These are phyloP conservation scores for Phoebastria nigripes DNA, from an alignment of 2,797 vertebrate species.

Conservation along the genomic window DNA sequence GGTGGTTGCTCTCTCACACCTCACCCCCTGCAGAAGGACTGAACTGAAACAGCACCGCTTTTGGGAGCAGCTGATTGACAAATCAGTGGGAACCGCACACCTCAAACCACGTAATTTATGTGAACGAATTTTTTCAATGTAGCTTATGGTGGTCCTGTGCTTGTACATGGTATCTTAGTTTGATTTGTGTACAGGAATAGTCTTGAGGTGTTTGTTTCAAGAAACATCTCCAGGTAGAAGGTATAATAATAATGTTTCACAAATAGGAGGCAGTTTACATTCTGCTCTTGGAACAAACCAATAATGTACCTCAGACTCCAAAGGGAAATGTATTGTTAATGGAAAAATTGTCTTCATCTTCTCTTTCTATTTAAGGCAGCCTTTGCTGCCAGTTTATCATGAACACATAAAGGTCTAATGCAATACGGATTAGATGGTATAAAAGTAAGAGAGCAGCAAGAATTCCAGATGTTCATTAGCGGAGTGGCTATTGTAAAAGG, in stretches of 20 bases:
- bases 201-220: conserved; percentile 40
- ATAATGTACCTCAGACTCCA: conserved; percentile 58
- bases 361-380: conserved; percentile 66
- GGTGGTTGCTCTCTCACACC: not conserved
- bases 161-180: not conserved
- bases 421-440: conserved; percentile 25
- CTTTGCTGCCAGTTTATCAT: conserved; percentile 59
- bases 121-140: not conserved
- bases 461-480: conserved; percentile 48
- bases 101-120: not conserved
- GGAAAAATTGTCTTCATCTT: conserved; percentile 70
- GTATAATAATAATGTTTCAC: conserved; percentile 55
- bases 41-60: not conserved
- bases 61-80: not conserved
- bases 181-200: not conserved
- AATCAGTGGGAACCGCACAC: not conserved
- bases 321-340: conserved; percentile 73
- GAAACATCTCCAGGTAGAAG: conserved; percentile 37
- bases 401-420: conserved; percentile 62
- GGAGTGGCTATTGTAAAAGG: conserved; percentile 1
- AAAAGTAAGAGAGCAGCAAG: conserved; percentile 24
- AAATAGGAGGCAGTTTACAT: conserved; percentile 61
- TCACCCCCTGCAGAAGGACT: not conserved
- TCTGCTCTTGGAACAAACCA: conserved; percentile 58
- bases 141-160: not conserved